Percentiles rank a stretch among this genome's conserved stretches.
phyloP scores from a whole-genome alignment of 1,140 invertebrate genomes.

The Cydia strobilella region DNA sequence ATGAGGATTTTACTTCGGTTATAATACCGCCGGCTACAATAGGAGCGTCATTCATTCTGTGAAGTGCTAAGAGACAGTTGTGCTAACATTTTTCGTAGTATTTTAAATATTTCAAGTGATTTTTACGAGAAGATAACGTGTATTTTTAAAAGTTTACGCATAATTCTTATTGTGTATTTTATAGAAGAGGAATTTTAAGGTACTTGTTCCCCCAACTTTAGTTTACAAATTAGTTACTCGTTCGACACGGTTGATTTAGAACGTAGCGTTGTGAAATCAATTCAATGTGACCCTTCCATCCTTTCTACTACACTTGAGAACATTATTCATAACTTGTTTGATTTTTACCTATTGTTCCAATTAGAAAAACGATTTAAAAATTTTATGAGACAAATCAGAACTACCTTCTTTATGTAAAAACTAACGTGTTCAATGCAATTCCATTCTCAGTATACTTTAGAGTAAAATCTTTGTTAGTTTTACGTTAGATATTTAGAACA shows the following conservation, averaged over 20 bases:
- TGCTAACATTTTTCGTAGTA: not conserved
- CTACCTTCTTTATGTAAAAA: conserved; percentile 4
- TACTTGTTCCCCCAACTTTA: conserved; percentile 6
- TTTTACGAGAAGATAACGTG: not conserved
- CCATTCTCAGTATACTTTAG: no score
- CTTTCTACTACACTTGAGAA: conserved; percentile 3
- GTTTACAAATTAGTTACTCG: not conserved
- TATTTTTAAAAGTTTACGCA: not conserved
- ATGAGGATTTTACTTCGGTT: conserved; percentile 18
- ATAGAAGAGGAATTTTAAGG: not conserved
- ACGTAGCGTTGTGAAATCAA: conserved; percentile 26
- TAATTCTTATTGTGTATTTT: not conserved
- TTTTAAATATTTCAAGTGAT: conserved; percentile 26
- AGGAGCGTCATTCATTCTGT: conserved; percentile 29
- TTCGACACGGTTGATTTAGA: conserved; percentile 1
- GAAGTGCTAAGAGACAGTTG: not conserved
- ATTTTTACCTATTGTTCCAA: not conserved
- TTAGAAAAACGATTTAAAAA: not conserved
- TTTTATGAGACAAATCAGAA: not conserved
- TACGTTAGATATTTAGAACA: not conserved
- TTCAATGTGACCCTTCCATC: conserved; percentile 29
- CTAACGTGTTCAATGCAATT: not conserved
- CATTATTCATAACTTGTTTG: not conserved
- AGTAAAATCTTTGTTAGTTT: not conserved
- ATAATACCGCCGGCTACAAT: conserved; percentile 13